Base-by-base conservation (phyloP, 2,888 invertebrate genomes). In the Plagodis dolabraria region DNA sequence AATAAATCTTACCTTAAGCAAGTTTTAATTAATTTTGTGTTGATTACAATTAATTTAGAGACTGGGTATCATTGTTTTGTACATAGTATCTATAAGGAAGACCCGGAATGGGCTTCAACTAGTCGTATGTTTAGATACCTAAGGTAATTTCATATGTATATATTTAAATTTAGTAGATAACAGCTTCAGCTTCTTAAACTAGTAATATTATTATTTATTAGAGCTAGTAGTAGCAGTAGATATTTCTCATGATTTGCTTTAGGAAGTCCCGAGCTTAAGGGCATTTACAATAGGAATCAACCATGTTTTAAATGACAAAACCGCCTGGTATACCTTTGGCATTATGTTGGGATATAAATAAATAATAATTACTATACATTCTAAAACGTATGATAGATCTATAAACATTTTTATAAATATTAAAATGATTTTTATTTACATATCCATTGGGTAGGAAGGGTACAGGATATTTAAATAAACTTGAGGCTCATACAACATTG, bases 41-140 rank as follows among this genome's bases (percentile, higher is more conserved):
- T 46, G n/a, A 44, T 50, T 58, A 55, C 49, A 57, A 61, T 55
- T 33, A 47, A 52, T 60, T 47, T 11, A 5, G 55, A 55, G 49
- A 60, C 40, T 47, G 47, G 47, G 54, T 11, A 12, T 45, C 51
- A 55, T 47, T 7, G 55, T 60, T 60, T 55, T 60, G 47, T 55
- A 55, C 43, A 54, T 60, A 60, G 34, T 60, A 55, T 0, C 33
- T 47, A 22, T 52, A 55, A n/a, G 40, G 59, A 51, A 36, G 51
- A 46, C 9, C 46, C 53, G 36, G 40, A 48, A 55, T 48, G 45
- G 55, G 47, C 51, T 33, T 59, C 51, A 47, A 10, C 6, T 45
- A 58, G 7, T 5, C 0, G 40, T 38, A 42, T 22, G 10, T 40
- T 40, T 22, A 22, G 22, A 4, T 22, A 4, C 22, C 1, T 22